Conservation (phyloP, 1,140 invertebrate genomes). For the Cyphomyrmex costatus region DNA sequence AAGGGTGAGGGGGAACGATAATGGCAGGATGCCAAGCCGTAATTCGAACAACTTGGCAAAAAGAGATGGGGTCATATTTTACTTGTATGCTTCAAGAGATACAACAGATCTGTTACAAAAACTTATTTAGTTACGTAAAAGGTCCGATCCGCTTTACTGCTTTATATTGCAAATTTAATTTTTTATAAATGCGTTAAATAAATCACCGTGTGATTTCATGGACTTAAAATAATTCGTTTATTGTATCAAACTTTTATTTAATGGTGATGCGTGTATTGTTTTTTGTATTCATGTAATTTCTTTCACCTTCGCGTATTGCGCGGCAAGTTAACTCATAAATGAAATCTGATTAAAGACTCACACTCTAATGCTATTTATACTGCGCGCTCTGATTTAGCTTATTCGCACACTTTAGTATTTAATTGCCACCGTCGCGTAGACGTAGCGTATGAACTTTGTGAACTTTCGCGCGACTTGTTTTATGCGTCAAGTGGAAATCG, state of each 20-base stretch:
- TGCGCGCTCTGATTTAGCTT: slow-evolving; percentile 25
- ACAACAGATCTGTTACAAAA: slow-evolving; percentile 8
- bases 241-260: neutral
- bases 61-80: slow-evolving; percentile 21
- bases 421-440: slow-evolving; percentile 29
- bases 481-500: slow-evolving; percentile 26
- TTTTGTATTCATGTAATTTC: neutral
- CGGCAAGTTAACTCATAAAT: slow-evolving; percentile 11
- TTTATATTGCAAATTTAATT: neutral
- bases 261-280: neutral
- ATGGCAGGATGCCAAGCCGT: slow-evolving; percentile 35
- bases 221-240: neutral
- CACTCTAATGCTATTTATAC: neutral
- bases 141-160: neutral
- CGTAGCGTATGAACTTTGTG: slow-evolving; percentile 26
- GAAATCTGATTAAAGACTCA: neutral
- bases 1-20: neutral
- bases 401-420: slow-evolving; percentile 8
- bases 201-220: neutral
- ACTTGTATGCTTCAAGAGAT: neutral
- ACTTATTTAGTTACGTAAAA: slow-evolving; percentile 12
- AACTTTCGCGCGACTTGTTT: slow-evolving; percentile 15
- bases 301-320: neutral
- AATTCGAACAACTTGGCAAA: slow-evolving; percentile 39
- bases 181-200: neutral